Conservation (phyloP, 2,113 vertebrate genomes). For the Neodontobutis hainanensis region DNA sequence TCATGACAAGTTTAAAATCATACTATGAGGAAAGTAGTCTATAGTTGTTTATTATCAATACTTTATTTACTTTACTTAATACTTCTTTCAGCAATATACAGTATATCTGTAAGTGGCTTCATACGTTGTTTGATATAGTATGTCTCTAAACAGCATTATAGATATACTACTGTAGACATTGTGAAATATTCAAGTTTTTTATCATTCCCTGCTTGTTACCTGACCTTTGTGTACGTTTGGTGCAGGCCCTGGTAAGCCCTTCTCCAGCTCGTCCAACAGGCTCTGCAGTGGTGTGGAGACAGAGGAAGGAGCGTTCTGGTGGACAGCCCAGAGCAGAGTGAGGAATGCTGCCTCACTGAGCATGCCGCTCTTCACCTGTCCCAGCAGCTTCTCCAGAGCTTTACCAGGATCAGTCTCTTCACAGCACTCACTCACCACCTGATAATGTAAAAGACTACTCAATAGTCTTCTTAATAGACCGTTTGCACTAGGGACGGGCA, state of each 20-base stretch:
- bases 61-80: no score
- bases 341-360: constrained; percentile 75
- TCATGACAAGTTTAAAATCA: no score
- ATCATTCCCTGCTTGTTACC: neutral
- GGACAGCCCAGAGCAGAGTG: constrained; percentile 74
- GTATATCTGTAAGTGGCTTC: no score
- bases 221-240: constrained; percentile 23
- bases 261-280: constrained; percentile 66
- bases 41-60: no score
- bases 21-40: no score
- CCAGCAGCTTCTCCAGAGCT: constrained; percentile 72
- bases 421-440: constrained; percentile 84
- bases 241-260: neutral
- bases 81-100: no score
- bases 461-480: no score
- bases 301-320: constrained; percentile 27
- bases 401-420: constrained; percentile 67
- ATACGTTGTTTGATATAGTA: no score
- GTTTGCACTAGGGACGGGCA: no score
- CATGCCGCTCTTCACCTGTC: constrained; percentile 71
- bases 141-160: no score
- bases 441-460: neutral
- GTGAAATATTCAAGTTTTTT: neutral
- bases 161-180: no score
- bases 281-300: constrained; percentile 67